A percentile compares a stretch with the other conserved stretches of the same genome.
Conservation (phyloP, 2,888 invertebrate species). For the Neuroscelio doddi region DNA sequence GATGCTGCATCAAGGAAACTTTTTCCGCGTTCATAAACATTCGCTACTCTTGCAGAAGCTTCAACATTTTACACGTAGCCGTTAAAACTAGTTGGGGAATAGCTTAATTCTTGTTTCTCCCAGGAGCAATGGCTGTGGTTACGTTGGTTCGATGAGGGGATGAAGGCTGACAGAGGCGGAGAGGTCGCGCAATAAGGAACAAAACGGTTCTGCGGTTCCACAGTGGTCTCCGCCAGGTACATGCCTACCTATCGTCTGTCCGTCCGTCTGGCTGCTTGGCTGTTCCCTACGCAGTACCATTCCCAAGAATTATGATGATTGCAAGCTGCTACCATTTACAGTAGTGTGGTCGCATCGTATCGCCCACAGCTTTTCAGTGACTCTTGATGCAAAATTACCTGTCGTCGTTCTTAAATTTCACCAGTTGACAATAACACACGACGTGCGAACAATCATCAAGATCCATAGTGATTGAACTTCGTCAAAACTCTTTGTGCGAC, state of each 20-base stretch:
- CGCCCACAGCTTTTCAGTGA: neutral
- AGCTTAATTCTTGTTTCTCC: slow-evolving; percentile 33
- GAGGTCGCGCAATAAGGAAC: slow-evolving; percentile 66
- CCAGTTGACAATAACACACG: too few relatives aligned
- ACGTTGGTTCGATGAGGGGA: neutral
- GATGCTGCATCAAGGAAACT: too few relatives aligned
- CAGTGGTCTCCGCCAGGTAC: slow-evolving; percentile 11
- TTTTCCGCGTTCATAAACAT: too few relatives aligned
- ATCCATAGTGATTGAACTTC: too few relatives aligned
- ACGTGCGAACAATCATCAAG: too few relatives aligned
- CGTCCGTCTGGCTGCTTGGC: slow-evolving; percentile 9
- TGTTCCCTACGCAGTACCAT: slow-evolving; percentile 51
- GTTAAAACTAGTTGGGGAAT: slow-evolving; percentile 10
- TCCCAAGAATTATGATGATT: slow-evolving; percentile 69
- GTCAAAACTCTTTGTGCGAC: too few relatives aligned
- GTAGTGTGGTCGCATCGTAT: slow-evolving; percentile 59
- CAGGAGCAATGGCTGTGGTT: slow-evolving; percentile 37
- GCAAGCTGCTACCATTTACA: slow-evolving; percentile 69
- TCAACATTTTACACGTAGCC: neutral
- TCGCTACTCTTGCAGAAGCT: neutral
- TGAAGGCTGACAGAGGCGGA: slow-evolving; percentile 23
- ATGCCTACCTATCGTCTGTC: slow-evolving; percentile 15
- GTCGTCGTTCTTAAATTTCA: too few relatives aligned
- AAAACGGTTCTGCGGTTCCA: slow-evolving; percentile 65
- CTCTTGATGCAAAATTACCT: neutral